phyloP scores from a whole-genome alignment of 2,113 vertebrate genomes.

The rat (Rattus norvegicus) region GRCr8 NC_086020.1:34514501-34515000 shows the following conservation, averaged over 20 bases:
- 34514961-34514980: not conserved
- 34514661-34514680: not conserved
- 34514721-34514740: slow-evolving; percentile 1
- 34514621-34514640: not conserved
- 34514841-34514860: not conserved
- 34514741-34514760: not conserved
- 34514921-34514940: not conserved
- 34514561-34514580: not conserved
- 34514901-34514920: not conserved
- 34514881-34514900: not conserved
- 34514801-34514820: slow-evolving; percentile 55
- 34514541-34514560: not conserved
- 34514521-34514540: too few relatives aligned
- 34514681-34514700: not conserved
- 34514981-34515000: not conserved
- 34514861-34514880: not conserved
- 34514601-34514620: not conserved
- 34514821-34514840: slow-evolving; percentile 28
- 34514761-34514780: slow-evolving; percentile 7
- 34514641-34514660: not conserved
- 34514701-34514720: not conserved
- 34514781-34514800: not conserved
- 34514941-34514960: not conserved
- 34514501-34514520: not conserved
- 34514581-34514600: not conserved